A percentile compares a stretch with the other conserved stretches of the same genome.
Evolutionary conservation across 1,140 invertebrate genomes (phyloP).

Genomic region (Choristoneura fumiferana): DNA sequence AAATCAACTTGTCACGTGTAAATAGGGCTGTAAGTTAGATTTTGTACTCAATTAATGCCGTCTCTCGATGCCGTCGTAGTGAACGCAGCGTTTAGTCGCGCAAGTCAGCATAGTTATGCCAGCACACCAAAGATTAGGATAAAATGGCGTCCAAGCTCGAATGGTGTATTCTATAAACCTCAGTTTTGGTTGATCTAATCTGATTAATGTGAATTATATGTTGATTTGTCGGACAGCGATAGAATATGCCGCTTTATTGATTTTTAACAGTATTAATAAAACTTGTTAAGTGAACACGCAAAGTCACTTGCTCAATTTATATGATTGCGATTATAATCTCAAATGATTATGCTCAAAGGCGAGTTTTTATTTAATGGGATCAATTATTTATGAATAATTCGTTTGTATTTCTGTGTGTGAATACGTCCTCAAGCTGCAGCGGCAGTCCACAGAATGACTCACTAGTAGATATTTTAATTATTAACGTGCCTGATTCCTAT

Average conservation of each 20-base stretch:
- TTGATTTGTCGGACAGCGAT: conserved; percentile 44
- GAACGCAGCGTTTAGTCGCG: conserved; percentile 39
- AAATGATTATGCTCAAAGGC: conserved; percentile 69
- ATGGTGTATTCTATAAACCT: conserved; percentile 30
- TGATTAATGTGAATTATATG: conserved; percentile 30
- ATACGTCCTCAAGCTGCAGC: background rate
- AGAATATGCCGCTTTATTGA: conserved; percentile 44
- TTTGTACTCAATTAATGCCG: too few species aligned
- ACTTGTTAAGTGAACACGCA: conserved; percentile 7
- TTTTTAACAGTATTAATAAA: conserved; percentile 44
- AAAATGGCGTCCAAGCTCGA: conserved; percentile 56
- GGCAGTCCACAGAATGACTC: too few species aligned
- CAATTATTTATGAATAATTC: conserved; percentile 34
- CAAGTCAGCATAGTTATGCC: conserved; percentile 54
- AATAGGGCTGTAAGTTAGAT: too few species aligned
- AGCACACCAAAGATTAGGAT: conserved; percentile 76
- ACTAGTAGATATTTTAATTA: conserved; percentile 59
- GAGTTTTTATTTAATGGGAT: conserved; percentile 58
- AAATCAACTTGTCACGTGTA: too few species aligned
- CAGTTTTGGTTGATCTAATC: conserved; percentile 28
- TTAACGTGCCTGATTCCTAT: conserved; percentile 75
- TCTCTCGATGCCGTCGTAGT: too few species aligned
- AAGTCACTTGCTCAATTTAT: background rate
- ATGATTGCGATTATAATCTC: conserved; percentile 46
- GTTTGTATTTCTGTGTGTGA: background rate